These are phyloP conservation scores for Lepus europaeus DNA, from an alignment of 2,113 vertebrate genomes.

Conservation along the genomic window DNA sequence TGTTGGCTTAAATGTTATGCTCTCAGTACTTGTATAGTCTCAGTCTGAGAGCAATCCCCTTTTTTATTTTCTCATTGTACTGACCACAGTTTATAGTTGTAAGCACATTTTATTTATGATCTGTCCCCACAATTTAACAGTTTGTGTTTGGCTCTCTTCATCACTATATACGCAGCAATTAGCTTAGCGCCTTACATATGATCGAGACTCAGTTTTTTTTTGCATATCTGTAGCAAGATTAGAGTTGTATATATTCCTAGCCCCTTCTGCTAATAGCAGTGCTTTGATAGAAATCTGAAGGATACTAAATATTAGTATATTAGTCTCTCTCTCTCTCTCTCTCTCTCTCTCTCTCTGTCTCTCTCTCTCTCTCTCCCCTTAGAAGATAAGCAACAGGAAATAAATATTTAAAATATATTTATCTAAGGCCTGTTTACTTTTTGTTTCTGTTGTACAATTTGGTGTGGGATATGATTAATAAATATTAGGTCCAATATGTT, in stretches of 20 bases:
- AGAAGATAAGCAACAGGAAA: not conserved
- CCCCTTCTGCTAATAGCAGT: not conserved
- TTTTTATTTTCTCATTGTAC: not conserved
- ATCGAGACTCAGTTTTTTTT: not conserved
- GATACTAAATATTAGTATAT: slow-evolving; percentile 10
- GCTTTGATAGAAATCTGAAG: slow-evolving; percentile 27
- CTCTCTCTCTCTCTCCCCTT: not conserved
- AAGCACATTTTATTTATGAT: not conserved
- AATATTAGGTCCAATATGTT: slow-evolving; percentile 34
- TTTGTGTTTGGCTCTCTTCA: not conserved
- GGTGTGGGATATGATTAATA: slow-evolving; percentile 9
- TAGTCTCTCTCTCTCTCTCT: not conserved
- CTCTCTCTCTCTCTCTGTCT: not conserved
- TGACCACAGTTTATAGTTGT: not conserved
- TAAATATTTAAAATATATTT: slow-evolving; percentile 46
- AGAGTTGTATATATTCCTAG: not conserved
- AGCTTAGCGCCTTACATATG: not conserved
- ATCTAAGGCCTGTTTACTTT: slow-evolving; percentile 8
- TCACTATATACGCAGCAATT: not conserved
- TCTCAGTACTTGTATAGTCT: not conserved
- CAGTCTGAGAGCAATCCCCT: not conserved
- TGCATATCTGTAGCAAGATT: not conserved
- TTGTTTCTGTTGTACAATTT: slow-evolving; percentile 41
- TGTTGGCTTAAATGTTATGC: slow-evolving; percentile 21
- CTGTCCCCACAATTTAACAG: not conserved